Percentiles rank a stretch among this genome's conserved stretches.
Conservation (phyloP, 2,888 invertebrate species). For the Osmoderma eremita region DNA sequence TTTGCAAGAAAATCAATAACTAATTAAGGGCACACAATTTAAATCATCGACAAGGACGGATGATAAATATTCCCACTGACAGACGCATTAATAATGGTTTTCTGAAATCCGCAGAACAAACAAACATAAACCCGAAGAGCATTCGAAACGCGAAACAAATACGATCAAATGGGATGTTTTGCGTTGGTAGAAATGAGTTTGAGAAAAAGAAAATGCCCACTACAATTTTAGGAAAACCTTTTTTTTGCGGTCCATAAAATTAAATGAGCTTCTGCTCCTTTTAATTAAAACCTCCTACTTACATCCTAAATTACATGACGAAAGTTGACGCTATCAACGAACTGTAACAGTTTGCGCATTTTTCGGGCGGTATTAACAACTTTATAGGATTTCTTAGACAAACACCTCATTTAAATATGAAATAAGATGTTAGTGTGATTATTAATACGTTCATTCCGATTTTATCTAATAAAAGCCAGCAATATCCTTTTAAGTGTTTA, state of each 20-base stretch:
- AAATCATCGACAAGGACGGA: conserved; percentile 27
- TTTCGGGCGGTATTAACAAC: no score
- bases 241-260: neutral
- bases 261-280: neutral
- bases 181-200: neutral
- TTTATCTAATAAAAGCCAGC: no score
- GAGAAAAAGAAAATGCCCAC: neutral
- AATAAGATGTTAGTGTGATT: no score
- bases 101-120: conserved; percentile 10
- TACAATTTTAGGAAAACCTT: neutral
- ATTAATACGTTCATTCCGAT: no score
- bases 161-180: conserved; percentile 3
- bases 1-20: conserved; percentile 15
- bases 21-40: conserved; percentile 32
- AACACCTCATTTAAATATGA: no score
- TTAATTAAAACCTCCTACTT: conserved; percentile 2
- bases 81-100: conserved; percentile 25
- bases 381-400: no score
- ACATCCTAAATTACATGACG: neutral
- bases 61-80: conserved; percentile 31
- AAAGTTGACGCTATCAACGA: neutral
- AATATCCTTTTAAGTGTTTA: no score
- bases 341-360: neutral
- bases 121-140: conserved; percentile 12
- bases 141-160: neutral